Base-by-base conservation (phyloP, 2,888 invertebrate genomes). In the Macaria liturata region DNA sequence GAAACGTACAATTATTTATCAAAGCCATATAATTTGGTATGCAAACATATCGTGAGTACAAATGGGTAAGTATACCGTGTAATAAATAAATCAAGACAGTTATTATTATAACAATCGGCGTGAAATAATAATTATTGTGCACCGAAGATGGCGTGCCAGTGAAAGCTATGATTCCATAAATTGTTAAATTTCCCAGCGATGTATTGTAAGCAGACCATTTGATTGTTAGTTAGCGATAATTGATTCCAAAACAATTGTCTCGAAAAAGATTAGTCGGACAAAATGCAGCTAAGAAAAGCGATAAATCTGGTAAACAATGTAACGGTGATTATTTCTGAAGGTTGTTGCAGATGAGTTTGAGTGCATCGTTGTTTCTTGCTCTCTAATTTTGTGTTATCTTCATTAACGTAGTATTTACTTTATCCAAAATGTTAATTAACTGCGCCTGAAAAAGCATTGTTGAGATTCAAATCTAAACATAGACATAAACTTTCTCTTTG, bases 21-120 rank as follows among this genome's bases (percentile, higher is more conserved):
- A 5, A 42, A 42, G 49, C 32, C 32, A 39, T 57, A 46, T 44
- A 53, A 52, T 48, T 48, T 45, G 45, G 32, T 48, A 51, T 58
- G 54, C 53, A 64, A 59, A 61, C 49, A 59, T 47, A 49, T 49
- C 57, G 59, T 62, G 58, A 43, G 55, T 54, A 39, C 6, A 65
- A 59, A 57, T 54, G 48, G 61, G 54, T 64, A 59, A 66, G 50
- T 61, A 48, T 58, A 63, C 62, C 62, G 59, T 59, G 61, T 52
- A 54, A 64, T 45, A 57, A 48, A 59, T 47, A 59, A 61, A 62
- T 65, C 50, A 50, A 57, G n/a, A 39, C 56, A 43, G 56, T 31
- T 54, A 56, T 46, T 39, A 56, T 46, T 32, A 54, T 43, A 47
- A 45, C 59, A 59, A 61, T 54, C 8, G 50, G 48, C 58, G 54